Evolutionary conservation across 2,113 vertebrate species (phyloP).

Genomic region (Echinops telfairi): DNA sequence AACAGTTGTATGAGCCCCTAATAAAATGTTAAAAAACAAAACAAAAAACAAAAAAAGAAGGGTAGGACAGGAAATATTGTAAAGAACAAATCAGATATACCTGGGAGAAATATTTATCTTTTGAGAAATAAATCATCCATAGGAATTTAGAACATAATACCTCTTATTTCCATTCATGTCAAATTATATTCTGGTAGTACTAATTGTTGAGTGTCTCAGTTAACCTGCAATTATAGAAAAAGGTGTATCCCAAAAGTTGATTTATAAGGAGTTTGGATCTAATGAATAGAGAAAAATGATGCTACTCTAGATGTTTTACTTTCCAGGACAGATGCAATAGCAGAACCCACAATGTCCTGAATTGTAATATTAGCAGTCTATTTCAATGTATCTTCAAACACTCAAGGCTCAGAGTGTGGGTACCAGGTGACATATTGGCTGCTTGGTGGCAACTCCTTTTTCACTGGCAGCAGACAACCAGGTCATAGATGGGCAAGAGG

Average conservation of each 20-base stretch:
- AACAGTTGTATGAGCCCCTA: too few relatives aligned
- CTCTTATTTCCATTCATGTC: not conserved
- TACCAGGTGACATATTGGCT: not conserved
- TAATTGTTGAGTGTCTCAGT: not conserved
- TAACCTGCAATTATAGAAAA: conserved; percentile 26
- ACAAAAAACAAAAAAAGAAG: too few relatives aligned
- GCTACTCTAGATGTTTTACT: not conserved
- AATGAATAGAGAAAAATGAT: not conserved
- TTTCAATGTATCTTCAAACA: conserved; percentile 1
- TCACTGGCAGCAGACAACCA: not conserved
- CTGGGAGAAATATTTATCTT: not conserved
- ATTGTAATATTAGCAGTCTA: not conserved
- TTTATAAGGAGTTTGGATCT: not conserved
- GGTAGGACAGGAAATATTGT: not conserved
- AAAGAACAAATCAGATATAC: not conserved
- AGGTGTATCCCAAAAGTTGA: not conserved
- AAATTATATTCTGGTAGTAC: not conserved
- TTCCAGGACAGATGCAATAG: not conserved
- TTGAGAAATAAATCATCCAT: conserved; percentile 14
- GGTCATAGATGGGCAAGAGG: not conserved
- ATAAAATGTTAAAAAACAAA: too few relatives aligned
- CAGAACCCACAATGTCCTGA: not conserved
- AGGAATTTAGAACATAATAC: not conserved
- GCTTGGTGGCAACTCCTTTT: not conserved
- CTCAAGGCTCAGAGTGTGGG: too few relatives aligned